Base-by-base conservation (phyloP, 2,797 vertebrate species). In the Gymnothorax reevesii region DNA sequence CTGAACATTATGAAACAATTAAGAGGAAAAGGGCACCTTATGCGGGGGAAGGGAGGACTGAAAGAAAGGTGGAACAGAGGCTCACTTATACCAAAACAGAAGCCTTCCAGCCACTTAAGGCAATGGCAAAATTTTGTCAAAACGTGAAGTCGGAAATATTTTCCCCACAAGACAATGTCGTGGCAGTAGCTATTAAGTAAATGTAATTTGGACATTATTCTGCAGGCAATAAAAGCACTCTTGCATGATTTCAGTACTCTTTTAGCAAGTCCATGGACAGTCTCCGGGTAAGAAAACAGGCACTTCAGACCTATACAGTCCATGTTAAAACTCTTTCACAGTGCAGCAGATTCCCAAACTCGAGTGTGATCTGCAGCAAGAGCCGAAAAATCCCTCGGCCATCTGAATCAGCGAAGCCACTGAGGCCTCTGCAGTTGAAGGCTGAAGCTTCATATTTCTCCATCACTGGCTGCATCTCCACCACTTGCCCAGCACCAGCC, bases 231-330 rank as follows among this genome's bases (percentile, higher is more conserved):
- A 42, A 42, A 42, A 42, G 33, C 33, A 42, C 33, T 42, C 33
- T 42, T 42, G 33, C 33, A 42, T 42, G 33, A 42, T 42, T 42
- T 42, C 33, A 42, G 33, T 2, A 42, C 2, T 42, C 33, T 42
- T 42, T 42, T 42, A 42, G 33, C 33, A 42, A 42, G 33, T 42
- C 33, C 33, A 42, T 1, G 33, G 33, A 42, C 1, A 42, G 33
- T 42, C 33, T 1, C 1, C 1, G 33, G 88, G 92, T 84, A 88
- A 42, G 90, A 92, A 89, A 91, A 88, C 79, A 25, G 85, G 90
- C 89, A 91, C 33, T 42, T 42, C 33, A 91, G 27, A 13, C 42
- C 89, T 87, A 79, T 42, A 73, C 85, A 75, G 85, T 85, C 82
- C 69, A 86, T 80, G 59, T 59, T 85, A 83, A 57, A 77, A 9